These are phyloP conservation scores for Scylla paramamosain DNA, from an alignment of 1,140 invertebrate genomes.

Conservation along the genomic window DNA sequence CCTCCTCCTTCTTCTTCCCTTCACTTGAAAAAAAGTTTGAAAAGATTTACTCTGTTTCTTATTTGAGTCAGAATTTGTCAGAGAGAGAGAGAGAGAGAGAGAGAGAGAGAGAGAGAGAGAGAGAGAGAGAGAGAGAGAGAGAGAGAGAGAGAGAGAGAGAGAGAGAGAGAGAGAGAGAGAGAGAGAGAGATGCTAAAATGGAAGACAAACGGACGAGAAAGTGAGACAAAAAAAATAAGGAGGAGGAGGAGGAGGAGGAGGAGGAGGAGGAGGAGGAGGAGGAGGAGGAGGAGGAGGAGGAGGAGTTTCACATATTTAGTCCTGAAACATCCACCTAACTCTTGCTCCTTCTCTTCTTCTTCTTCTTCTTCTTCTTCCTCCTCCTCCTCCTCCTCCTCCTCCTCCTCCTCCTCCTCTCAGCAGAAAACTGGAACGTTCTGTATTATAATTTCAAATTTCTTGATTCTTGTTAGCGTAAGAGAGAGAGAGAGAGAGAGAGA, in stretches of 20 bases:
- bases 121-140: not conserved
- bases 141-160: not conserved
- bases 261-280: not conserved
- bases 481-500: constrained; percentile 20
- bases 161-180: not conserved
- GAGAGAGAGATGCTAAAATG: not conserved
- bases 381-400: constrained; percentile 8
- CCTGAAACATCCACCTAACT: no score
- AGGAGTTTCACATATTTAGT: not conserved
- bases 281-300: not conserved
- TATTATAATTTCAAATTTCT: not conserved
- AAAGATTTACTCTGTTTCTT: not conserved
- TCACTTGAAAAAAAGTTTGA: not conserved
- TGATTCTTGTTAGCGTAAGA: not conserved
- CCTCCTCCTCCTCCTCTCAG: not conserved
- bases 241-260: not conserved
- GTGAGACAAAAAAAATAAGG: not conserved
- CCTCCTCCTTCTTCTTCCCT: no score
- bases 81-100: not conserved
- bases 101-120: not conserved
- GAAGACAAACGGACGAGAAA: not conserved
- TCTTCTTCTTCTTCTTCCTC: not conserved
- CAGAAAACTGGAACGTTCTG: no score
- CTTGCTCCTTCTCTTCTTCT: no score
- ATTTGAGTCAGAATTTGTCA: not conserved